Percentiles rank a stretch among this genome's conserved stretches.
Conservation (phyloP, 2,797 vertebrate species). For the Myotis myotis region DNA sequence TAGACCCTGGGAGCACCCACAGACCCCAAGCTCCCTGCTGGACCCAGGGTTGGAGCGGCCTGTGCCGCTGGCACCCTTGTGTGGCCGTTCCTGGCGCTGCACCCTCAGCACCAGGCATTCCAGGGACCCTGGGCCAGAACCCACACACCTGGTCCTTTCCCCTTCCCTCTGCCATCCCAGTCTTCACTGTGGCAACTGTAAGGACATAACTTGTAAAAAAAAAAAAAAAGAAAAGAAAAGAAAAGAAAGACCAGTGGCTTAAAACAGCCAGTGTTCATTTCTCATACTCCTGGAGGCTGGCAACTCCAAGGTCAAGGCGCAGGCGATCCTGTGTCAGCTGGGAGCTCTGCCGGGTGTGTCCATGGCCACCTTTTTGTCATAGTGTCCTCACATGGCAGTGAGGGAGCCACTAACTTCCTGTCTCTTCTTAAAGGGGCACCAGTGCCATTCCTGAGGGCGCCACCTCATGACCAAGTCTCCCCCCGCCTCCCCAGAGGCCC, state of each 20-base stretch:
- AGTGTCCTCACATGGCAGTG: not conserved
- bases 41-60: not conserved
- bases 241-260: not conserved
- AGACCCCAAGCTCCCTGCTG: accelerated
- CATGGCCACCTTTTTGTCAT: not conserved
- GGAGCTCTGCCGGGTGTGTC: not conserved
- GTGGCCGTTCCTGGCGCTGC: not conserved
- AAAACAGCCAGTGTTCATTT: not conserved
- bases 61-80: not conserved
- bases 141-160: not conserved
- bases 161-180: not conserved
- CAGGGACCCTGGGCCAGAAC: not conserved
- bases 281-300: not conserved
- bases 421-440: accelerated
- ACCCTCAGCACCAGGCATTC: not conserved
- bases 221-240: too few species aligned
- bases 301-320: not conserved
- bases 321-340: not conserved
- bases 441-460: accelerated
- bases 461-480: not conserved
- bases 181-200: not conserved
- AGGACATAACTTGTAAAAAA: not conserved
- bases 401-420: not conserved
- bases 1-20: not conserved
- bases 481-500: not conserved